Conservation (phyloP, 2,888 invertebrate genomes). For the Gari tellinella region DNA sequence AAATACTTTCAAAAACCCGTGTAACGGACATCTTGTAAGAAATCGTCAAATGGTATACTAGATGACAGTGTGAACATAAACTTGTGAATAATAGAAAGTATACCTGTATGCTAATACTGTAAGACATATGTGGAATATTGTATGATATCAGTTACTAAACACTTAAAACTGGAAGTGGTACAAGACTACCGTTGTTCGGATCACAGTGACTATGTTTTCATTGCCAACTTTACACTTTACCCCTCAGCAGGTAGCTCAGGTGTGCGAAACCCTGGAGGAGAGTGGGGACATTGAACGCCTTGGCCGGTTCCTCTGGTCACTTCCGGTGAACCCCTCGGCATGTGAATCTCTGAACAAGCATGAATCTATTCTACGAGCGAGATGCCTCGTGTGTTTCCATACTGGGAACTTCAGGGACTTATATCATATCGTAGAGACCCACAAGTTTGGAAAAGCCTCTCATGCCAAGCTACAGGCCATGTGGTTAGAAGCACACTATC, state of each 20-base stretch:
- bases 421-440: slow-evolving; percentile 94
- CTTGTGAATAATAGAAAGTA: too few relatives aligned
- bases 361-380: slow-evolving; percentile 93
- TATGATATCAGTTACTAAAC: too few relatives aligned
- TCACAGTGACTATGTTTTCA: slow-evolving; percentile 67
- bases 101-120: too few relatives aligned
- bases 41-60: slow-evolving; percentile 44
- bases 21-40: slow-evolving; percentile 49
- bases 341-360: slow-evolving; percentile 91
- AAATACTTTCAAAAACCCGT: slow-evolving; percentile 55
- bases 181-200: too few relatives aligned
- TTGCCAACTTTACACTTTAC: slow-evolving; percentile 82
- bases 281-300: slow-evolving; percentile 87
- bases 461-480: slow-evolving; percentile 94
- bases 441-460: slow-evolving; percentile 94
- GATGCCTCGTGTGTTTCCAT: slow-evolving; percentile 95
- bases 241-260: slow-evolving; percentile 83
- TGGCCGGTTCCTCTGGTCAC: slow-evolving; percentile 94
- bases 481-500: slow-evolving; percentile 98
- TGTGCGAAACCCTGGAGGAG: slow-evolving; percentile 84
- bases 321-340: slow-evolving; percentile 94
- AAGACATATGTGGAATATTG: too few relatives aligned
- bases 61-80: slow-evolving; percentile 56
- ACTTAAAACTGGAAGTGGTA: too few relatives aligned
- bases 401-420: slow-evolving; percentile 95